Base-by-base conservation (phyloP, 2,888 invertebrate species). In the Drosophila barbarae region DNA sequence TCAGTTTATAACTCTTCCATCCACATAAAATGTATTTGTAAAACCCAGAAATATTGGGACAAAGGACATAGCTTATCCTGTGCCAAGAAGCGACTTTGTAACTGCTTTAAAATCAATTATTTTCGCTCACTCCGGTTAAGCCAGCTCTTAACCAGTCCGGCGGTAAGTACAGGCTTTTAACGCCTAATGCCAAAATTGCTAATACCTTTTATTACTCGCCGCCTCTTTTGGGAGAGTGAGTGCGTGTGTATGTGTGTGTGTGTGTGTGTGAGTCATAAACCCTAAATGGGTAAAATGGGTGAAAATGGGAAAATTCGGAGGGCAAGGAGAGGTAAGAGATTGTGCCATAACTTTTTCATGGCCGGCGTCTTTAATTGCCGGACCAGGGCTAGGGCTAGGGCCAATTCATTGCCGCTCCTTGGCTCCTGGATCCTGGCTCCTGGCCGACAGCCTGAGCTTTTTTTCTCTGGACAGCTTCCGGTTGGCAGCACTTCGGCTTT, bases 351-450 rank as follows among this genome's bases (percentile, higher is more conserved):
- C 46, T 60, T 38, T 59, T 59, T 59, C 59, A 59, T 38, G 30
- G 59, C 42, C 42, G 64, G 63, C 42, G 15, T 21, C 63, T 64
- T 63, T 64, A 63, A 52, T 58, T 68, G 59, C 41, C 49, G 15
- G 47, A 2, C 30, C 46, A 51, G 50, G 39, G 18, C 42, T 36
- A 55, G 26, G 41, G 18, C 39, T 36, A 55, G 26, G 41, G 18
- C 39, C 38, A 65, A 52, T 58, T 49, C 58, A 36, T 55, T 55
- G 66, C 30, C 30, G 26, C 30, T n/a, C 32, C 21, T 34, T 15
- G 21, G 10, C 30, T 46, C 21, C 38, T 9, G 9, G 7, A 12
- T 46, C 34, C 18, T 15, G 21, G 10, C 30, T 46, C 21, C 35
- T 35, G 35, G 50, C 30, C 57, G 67, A 41, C 51, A 67, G 51